These are phyloP conservation scores for Manis pentadactyla DNA, from an alignment of 2,797 vertebrate species.

Conservation along the genomic window DNA sequence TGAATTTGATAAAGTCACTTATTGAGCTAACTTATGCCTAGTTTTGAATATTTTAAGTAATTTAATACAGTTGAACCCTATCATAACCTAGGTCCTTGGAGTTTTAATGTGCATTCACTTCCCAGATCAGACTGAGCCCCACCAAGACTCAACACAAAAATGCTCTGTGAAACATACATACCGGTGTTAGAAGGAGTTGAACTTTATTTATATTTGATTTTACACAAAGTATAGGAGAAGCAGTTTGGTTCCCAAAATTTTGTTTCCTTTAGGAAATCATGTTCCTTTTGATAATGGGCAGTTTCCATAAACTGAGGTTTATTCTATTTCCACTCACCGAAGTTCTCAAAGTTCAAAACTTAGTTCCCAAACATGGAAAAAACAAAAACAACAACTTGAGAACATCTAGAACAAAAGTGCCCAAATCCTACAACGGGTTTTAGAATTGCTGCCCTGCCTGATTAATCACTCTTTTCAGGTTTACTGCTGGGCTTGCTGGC, in stretches of 20 bases:
- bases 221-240: neutral
- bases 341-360: neutral
- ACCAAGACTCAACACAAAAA: neutral
- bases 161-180: neutral
- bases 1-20: neutral
- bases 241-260: neutral
- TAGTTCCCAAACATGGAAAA: neutral
- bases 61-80: neutral
- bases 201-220: neutral
- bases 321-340: neutral
- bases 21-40: neutral
- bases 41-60: neutral
- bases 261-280: neutral
- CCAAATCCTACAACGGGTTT: neutral
- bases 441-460: neutral
- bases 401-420: neutral
- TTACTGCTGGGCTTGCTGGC: constrained; percentile 80
- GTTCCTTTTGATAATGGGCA: neutral
- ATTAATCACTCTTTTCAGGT: neutral
- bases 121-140: neutral
- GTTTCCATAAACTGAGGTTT: neutral
- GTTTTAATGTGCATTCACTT: neutral
- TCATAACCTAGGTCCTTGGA: neutral
- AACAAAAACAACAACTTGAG: neutral
- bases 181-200: neutral